Base-by-base conservation (phyloP, 1,140 invertebrate species). In the honey bee (Apis mellifera) region DNA sequence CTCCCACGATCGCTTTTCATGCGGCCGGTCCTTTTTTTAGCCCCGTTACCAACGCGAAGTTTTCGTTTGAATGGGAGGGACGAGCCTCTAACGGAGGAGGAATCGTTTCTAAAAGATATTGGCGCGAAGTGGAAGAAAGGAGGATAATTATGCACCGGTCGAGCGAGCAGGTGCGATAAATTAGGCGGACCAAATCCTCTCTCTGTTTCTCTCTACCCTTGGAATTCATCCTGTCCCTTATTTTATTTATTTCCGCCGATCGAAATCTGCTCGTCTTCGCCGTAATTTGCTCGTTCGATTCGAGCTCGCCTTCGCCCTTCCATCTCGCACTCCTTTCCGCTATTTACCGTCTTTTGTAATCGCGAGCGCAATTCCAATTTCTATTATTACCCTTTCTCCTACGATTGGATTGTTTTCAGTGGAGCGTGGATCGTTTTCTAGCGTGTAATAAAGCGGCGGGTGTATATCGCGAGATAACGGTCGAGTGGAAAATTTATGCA, bases 271-370 rank as follows among this genome's bases (percentile, higher is more conserved):
- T 57, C 26, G 57, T 72, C 60, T 74, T 23, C 59, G 3, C 32
- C 85, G 74, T 87, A 87, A 87, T 87, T 87, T 87, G 78, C 73
- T 57, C 82, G 86, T 87, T 87, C 87, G 87, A 87, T 87, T 74
- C 82, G 23, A 26, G 55, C 76, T 60, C 55, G 71, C 77, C 77
- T 64, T 69, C 69, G 82, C 84, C 32, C n/a, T n/a, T n/a, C 4
- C 32, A 3, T 32, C 32, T 8, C 50, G 48, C 32, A 23, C 62
- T 26, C 64, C 50, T 59, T 42, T 70, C 66, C 55, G 71, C 42
- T 86, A 78, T 57, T 80, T 54, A 12, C 52, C 2, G 12, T 54
- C 12, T 15, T 42, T 42, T 7, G 32, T 42, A 42, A 42, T 62
- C 23, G 60, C 57, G 17, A 13, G 72, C 50, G 32, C 26, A 9